A percentile compares a stretch with the other conserved stretches of the same genome.
phyloP scores from a whole-genome alignment of 2,113 vertebrate genomes.

The Sclerurus mexicanus region DNA sequence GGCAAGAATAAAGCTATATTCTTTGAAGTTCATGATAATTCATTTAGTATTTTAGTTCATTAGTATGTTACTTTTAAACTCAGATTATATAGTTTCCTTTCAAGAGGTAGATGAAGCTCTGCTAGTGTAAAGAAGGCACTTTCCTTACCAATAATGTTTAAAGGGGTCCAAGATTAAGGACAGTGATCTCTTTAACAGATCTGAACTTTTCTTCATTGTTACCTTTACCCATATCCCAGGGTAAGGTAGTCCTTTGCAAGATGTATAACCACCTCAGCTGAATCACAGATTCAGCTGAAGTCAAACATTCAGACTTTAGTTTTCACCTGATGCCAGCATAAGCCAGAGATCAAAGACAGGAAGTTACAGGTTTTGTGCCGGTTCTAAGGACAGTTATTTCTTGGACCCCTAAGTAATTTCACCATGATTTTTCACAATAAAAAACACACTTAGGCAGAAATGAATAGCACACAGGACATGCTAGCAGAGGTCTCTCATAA shows the following conservation, averaged over 20 bases:
- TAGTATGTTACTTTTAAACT: neutral
- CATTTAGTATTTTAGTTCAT: neutral
- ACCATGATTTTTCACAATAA: slow-evolving; percentile 18
- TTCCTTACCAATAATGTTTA: slow-evolving; percentile 29
- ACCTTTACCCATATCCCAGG: neutral
- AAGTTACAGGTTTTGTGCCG: neutral
- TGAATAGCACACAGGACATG: slow-evolving; percentile 72
- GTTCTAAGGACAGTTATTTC: neutral
- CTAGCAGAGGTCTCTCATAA: slow-evolving; percentile 78
- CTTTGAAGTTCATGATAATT: neutral
- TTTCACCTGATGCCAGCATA: neutral
- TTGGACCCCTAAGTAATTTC: slow-evolving; percentile 29
- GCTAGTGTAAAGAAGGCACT: neutral
- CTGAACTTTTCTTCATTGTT: neutral
- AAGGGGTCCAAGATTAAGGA: slow-evolving; percentile 36
- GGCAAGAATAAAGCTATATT: slow-evolving; percentile 2
- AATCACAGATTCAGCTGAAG: neutral
- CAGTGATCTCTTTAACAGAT: neutral
- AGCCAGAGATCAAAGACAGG: neutral
- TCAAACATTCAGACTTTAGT: neutral
- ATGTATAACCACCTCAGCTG: neutral
- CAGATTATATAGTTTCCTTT: neutral
- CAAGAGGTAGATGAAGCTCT: neutral
- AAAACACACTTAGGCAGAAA: slow-evolving; percentile 48
- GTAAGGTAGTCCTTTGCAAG: neutral